phyloP scores from a whole-genome alignment of 2,113 vertebrate species.

The Eptesicus fuscus region DNA sequence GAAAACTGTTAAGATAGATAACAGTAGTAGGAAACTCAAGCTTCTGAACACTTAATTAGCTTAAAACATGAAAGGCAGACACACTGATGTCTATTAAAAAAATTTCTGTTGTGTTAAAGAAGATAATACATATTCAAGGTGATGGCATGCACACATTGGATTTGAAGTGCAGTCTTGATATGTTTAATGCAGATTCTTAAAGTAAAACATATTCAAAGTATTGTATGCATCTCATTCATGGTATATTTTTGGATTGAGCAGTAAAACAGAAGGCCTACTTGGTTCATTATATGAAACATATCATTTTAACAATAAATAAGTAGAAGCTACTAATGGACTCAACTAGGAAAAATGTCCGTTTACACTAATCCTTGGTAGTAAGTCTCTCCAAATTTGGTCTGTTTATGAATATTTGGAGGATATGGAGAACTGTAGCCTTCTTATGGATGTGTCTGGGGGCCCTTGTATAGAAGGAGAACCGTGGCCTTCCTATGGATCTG shows the following conservation, averaged over 20 bases:
- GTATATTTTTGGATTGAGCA: constrained; percentile 23
- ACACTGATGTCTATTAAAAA: neutral
- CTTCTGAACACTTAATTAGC: constrained; percentile 31
- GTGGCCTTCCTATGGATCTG: neutral
- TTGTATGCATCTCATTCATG: fast-evolving
- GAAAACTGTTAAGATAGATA: constrained; percentile 14
- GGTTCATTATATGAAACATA: neutral
- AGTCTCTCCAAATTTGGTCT: neutral
- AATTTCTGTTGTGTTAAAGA: constrained; percentile 20
- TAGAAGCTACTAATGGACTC: neutral
- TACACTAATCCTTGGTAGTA: neutral
- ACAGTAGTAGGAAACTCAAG: constrained; percentile 2
- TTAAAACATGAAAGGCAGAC: constrained; percentile 65
- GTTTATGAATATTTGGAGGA: no score
- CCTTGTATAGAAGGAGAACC: neutral
- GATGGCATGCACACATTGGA: neutral
- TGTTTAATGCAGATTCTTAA: constrained; percentile 17
- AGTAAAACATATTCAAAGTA: neutral
- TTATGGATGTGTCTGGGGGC: no score
- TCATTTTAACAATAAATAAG: constrained; percentile 4
- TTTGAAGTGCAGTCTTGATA: constrained; percentile 4
- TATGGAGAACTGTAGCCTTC: neutral
- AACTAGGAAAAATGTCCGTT: neutral
- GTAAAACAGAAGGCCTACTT: neutral
- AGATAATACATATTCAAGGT: neutral